These are phyloP conservation scores for Agrochola lychnidis DNA, from an alignment of 2,888 invertebrate species.

Conservation along the genomic window DNA sequence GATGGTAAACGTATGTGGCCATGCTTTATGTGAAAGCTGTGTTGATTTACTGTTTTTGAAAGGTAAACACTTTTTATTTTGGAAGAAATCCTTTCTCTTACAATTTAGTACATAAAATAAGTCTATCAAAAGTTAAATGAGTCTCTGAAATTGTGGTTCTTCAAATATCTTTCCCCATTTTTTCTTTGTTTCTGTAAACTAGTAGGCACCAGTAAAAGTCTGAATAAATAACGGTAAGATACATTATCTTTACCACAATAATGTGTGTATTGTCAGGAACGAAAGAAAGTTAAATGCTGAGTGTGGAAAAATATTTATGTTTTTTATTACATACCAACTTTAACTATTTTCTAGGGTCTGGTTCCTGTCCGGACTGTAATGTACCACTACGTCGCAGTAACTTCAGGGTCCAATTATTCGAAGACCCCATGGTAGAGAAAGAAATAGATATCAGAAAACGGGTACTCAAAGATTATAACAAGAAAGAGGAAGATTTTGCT, in stretches of 20 bases:
- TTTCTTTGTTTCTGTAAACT: background rate
- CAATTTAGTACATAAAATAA: background rate
- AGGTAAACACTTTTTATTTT: slow-evolving; percentile 89
- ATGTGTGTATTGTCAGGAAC: too few relatives aligned
- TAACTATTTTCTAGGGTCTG: slow-evolving; percentile 94
- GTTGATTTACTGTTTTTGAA: slow-evolving; percentile 98
- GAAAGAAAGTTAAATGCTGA: background rate
- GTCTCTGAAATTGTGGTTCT: background rate
- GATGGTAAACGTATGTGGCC: slow-evolving; percentile 99
- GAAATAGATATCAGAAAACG: slow-evolving; percentile 98
- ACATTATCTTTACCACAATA: background rate
- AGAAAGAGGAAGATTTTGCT: slow-evolving; percentile 98
- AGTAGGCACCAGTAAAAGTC: background rate
- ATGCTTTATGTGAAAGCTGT: slow-evolving; percentile 99
- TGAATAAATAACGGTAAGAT: background rate
- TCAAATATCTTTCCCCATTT: background rate
- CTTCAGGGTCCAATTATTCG: slow-evolving; percentile 98
- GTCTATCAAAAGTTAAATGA: background rate
- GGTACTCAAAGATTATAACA: slow-evolving; percentile 97
- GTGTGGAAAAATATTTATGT: background rate
- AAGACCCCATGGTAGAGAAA: slow-evolving; percentile 98
- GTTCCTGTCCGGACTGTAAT: slow-evolving; percentile 98
- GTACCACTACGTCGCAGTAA: slow-evolving; percentile 96
- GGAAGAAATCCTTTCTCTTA: background rate
- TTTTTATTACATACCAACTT: slow-evolving; percentile 7